Evolutionary conservation across 2,113 vertebrate genomes (phyloP), one percentile per base, ranked within the genome.

Genomic region (Tor tambroides): DNA sequence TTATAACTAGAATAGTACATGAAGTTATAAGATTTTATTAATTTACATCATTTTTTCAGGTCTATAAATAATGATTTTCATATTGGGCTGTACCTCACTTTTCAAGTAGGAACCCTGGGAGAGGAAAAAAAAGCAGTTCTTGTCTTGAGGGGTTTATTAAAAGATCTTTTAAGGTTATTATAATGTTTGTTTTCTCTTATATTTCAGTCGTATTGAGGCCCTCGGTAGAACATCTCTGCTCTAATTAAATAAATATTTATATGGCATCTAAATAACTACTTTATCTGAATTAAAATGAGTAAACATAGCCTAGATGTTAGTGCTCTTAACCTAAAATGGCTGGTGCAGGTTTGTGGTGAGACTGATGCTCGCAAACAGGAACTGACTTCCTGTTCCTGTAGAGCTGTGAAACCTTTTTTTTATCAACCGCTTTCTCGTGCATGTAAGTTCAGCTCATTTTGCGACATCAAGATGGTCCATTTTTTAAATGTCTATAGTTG

Each of bases 341-440:
- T 56, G 69, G 49, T 83, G 21, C 19, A 49, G 81, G 83, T 75
- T 84, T 84, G 83, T 84, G 83, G 67, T 84, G 23, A 74, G 32
- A 84, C 65, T 72, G 85, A 78, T 80, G 65, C 74, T 77, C 17
- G 0, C 41, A 71, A n/a, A 32, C 59, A 76, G 61, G 54, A 76
- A 51, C n/a, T 46, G 69, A 77, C 84, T 87, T 89, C 86, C 88
- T 87, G 61, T 89, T 78, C 78, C 56, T 67, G 38, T 59, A 67
- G 79, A 23, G 54, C 71, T 71, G 61, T 83, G 2, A 83, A 71
- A 71, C 26, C 56, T 63, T 83, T 85, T 79, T 15, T 85, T 79
- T 15, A 17, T 10, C 41, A 5, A 56, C 51, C 15, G 59, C 26
- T 65, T 11, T 69, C 3, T 8, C 10, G n/a, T 54, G 10, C 26